Evolutionary conservation across 1,140 invertebrate genomes (phyloP).

Genomic region (Scaptomyza hsui): DNA sequence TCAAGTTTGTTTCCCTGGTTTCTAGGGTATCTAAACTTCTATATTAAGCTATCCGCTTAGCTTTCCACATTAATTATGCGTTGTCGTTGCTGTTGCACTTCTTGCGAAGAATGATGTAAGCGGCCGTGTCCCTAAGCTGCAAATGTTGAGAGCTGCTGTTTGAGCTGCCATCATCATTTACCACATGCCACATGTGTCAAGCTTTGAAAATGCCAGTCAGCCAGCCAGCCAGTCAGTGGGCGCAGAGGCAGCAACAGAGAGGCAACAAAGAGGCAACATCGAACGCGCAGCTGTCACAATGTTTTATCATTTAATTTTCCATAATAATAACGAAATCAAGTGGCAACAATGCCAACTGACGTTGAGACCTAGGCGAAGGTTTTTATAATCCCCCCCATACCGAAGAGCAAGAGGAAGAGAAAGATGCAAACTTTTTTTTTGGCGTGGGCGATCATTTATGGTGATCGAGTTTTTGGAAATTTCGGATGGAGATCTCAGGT

Average conservation of each 20-base stretch:
- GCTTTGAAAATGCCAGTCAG: slow-evolving; percentile 67
- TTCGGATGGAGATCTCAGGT: slow-evolving; percentile 50
- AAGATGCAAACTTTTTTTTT: not conserved
- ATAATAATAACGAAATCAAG: slow-evolving; percentile 79
- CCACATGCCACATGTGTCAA: slow-evolving; percentile 28
- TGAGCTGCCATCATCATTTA: slow-evolving; percentile 76
- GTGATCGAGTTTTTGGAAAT: slow-evolving; percentile 11
- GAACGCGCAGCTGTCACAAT: slow-evolving; percentile 76
- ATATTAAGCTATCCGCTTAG: not conserved
- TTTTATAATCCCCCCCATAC: slow-evolving; percentile 20
- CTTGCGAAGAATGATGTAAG: slow-evolving; percentile 71
- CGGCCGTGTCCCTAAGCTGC: slow-evolving; percentile 20
- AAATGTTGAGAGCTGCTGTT: slow-evolving; percentile 60
- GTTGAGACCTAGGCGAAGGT: not conserved
- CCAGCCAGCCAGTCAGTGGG: slow-evolving; percentile 43
- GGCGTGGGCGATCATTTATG: slow-evolving; percentile 17
- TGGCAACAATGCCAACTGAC: slow-evolving; percentile 48
- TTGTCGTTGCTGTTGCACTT: slow-evolving; percentile 50
- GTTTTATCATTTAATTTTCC: slow-evolving; percentile 83
- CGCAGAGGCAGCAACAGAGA: slow-evolving; percentile 2
- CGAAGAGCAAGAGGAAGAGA: slow-evolving; percentile 1
- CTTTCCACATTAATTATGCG: slow-evolving; percentile 64
- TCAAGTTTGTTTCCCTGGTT: slow-evolving; percentile 9
- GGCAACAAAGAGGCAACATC: not conserved
- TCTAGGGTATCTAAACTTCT: slow-evolving; percentile 36